These are phyloP conservation scores for Campoletis sonorensis DNA, from an alignment of 1,140 invertebrate genomes.

Conservation along the genomic window DNA sequence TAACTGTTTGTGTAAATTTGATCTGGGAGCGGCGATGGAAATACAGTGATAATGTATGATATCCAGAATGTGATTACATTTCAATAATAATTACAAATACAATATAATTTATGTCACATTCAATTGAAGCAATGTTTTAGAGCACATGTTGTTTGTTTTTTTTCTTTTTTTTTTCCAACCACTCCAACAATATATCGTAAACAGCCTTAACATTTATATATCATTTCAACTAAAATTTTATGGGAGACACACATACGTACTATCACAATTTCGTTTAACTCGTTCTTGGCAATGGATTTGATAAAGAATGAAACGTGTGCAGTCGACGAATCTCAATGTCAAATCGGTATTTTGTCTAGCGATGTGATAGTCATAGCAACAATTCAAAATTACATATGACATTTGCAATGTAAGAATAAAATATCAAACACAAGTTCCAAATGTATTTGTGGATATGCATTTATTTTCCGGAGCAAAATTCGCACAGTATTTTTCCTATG, in stretches of 20 bases:
- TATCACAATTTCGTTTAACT: conserved; percentile 1
- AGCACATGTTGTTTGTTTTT: background rate
- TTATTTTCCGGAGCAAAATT: background rate
- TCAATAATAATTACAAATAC: background rate
- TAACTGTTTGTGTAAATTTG: background rate
- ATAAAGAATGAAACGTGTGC: background rate
- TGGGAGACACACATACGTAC: background rate
- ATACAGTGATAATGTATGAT: background rate
- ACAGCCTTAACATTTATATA: background rate
- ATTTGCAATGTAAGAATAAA: background rate
- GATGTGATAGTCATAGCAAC: background rate
- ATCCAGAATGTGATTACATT: background rate
- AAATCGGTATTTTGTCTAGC: background rate
- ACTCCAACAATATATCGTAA: background rate
- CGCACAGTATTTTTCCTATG: background rate
- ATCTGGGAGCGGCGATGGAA: background rate
- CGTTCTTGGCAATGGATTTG: background rate
- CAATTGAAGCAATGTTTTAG: background rate
- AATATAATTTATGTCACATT: background rate
- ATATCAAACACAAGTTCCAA: background rate
- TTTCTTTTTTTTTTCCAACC: background rate
- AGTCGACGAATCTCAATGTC: background rate
- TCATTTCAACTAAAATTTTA: background rate
- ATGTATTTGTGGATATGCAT: background rate
- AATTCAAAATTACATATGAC: background rate